Conservation (phyloP, 1,140 invertebrate genomes). For the Zeugodacus cucurbitae region DNA sequence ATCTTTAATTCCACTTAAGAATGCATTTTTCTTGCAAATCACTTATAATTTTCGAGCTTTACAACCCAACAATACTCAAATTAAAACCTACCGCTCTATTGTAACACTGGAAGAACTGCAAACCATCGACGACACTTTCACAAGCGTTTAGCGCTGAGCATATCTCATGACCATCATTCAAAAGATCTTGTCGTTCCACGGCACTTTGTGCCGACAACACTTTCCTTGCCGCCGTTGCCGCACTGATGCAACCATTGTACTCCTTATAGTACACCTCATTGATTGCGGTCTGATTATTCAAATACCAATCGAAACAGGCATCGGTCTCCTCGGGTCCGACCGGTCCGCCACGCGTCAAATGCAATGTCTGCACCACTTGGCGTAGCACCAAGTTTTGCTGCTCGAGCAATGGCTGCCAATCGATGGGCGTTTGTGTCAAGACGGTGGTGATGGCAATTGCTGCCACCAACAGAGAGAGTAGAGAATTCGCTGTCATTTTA, state of each 20-base stretch:
- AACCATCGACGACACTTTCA: not conserved
- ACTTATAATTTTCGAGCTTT: too few relatives aligned
- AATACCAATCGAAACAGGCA: slow-evolving; percentile 14
- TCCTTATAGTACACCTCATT: not conserved
- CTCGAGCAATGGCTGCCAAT: not conserved
- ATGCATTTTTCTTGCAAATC: too few relatives aligned
- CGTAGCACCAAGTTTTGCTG: not conserved
- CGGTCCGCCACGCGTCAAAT: too few relatives aligned
- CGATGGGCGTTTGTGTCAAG: not conserved
- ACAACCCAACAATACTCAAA: too few relatives aligned
- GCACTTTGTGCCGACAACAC: not conserved
- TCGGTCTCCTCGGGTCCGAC: not conserved
- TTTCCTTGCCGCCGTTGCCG: not conserved
- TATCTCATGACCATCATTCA: not conserved
- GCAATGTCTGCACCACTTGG: not conserved
- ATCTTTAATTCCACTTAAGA: too few relatives aligned
- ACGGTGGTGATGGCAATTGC: not conserved
- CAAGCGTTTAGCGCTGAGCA: not conserved
- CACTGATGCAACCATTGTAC: not conserved
- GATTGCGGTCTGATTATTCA: not conserved
- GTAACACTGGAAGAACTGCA: not conserved
- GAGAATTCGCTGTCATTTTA: not conserved
- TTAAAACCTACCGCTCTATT: not conserved
- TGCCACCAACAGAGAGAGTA: not conserved
- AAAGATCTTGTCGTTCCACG: not conserved